phyloP scores from a whole-genome alignment of 2,113 vertebrate species.

The Hippocampus abdominalis region DNA sequence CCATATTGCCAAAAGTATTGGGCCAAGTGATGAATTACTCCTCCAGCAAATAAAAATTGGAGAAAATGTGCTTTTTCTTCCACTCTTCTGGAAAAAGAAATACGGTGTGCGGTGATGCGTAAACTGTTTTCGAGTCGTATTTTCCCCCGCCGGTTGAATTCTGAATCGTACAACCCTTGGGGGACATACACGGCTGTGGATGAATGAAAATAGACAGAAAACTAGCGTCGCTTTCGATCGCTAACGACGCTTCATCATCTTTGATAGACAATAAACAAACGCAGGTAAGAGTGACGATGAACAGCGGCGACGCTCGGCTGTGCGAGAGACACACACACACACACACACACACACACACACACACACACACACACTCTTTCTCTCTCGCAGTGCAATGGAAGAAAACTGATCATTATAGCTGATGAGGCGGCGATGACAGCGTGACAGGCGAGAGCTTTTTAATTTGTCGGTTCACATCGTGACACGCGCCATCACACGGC shows the following conservation, averaged over 20 bases:
- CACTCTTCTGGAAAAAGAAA: neutral
- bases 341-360: neutral
- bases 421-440: constrained; percentile 75
- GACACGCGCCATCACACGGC: constrained; percentile 74
- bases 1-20: too few relatives aligned
- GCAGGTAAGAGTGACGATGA: neutral
- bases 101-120: neutral
- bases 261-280: constrained; percentile 4
- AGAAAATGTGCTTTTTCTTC: neutral
- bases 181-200: neutral
- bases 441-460: constrained; percentile 78
- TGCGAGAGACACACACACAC: neutral
- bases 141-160: neutral
- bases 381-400: constrained; percentile 28
- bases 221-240: neutral
- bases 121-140: neutral
- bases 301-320: neutral
- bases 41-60: neutral
- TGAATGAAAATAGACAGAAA: constrained; percentile 5
- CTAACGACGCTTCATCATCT: neutral
- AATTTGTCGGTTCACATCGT: constrained; percentile 79
- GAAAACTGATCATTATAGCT: constrained; percentile 76
- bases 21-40: neutral
- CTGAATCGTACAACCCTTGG: neutral
- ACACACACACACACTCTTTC: too few relatives aligned